Evolutionary conservation across 2,888 invertebrate species (phyloP).

Genomic region (Julus scandinavius): DNA sequence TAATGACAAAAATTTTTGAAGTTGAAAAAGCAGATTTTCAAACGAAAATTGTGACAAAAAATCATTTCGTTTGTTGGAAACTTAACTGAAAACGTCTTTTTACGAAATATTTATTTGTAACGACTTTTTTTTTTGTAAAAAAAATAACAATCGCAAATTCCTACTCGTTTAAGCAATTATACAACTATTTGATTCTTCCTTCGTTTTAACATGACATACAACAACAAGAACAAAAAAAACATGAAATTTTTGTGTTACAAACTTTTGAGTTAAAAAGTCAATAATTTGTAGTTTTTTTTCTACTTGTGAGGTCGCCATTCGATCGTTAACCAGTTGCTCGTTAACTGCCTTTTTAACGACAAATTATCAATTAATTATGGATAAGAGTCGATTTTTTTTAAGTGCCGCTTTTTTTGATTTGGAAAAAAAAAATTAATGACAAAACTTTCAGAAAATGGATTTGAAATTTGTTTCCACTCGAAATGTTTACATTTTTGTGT

Average conservation of each 20-base stretch:
- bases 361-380: conserved; percentile 1
- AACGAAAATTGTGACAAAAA: not conserved
- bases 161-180: conserved; percentile 18
- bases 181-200: conserved; percentile 17
- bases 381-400: not conserved
- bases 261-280: conserved; percentile 9
- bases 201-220: not conserved
- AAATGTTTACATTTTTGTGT: too few relatives aligned
- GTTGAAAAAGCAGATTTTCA: not conserved
- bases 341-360: conserved; percentile 11
- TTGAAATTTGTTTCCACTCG: too few relatives aligned
- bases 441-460: too few relatives aligned
- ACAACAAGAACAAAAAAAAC: too few relatives aligned
- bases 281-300: too few relatives aligned
- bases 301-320: not conserved
- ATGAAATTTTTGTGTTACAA: not conserved
- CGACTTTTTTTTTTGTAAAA: not conserved
- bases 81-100: too few relatives aligned
- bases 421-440: too few relatives aligned
- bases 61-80: too few relatives aligned
- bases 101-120: conserved; percentile 12
- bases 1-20: conserved; percentile 31
- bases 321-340: conserved; percentile 22
- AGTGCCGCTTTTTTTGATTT: too few relatives aligned
- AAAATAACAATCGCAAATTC: conserved; percentile 4